Percentiles rank a stretch among this genome's conserved stretches.
These are phyloP conservation scores for Aphelocoma californica DNA, from an alignment of 2,797 vertebrate genomes.

Conservation along the genomic window DNA sequence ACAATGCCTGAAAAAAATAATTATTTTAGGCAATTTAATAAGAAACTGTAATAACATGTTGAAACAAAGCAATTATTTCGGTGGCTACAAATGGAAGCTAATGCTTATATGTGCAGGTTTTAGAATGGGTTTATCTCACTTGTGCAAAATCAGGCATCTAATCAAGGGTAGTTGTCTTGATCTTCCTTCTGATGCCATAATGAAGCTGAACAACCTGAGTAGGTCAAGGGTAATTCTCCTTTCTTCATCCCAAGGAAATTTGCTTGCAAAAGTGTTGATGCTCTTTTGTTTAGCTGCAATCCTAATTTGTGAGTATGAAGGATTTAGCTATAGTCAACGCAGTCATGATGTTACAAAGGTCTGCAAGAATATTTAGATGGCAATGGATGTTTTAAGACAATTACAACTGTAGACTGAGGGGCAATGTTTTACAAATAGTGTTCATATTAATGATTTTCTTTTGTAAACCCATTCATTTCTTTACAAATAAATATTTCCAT, in stretches of 20 bases:
- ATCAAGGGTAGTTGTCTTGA: background rate
- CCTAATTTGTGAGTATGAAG: background rate
- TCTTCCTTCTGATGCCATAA: background rate
- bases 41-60: background rate
- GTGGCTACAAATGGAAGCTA: background rate
- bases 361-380: background rate
- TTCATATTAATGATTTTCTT: background rate
- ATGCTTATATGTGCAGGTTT: background rate
- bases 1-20: background rate
- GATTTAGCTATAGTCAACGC: rapidly evolving
- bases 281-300: background rate
- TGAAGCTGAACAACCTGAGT: background rate
- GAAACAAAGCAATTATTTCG: constrained; percentile 4
- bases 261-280: background rate
- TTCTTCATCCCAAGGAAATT: background rate
- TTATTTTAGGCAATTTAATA: constrained; percentile 20
- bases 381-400: background rate
- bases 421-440: background rate
- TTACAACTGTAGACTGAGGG: background rate
- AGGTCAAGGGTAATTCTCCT: background rate
- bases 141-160: background rate
- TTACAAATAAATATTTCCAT: background rate
- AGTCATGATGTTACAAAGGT: background rate
- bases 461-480: background rate
- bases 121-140: background rate